A percentile compares a stretch with the other conserved stretches of the same genome.
These are phyloP conservation scores for Silurus asotus DNA, from an alignment of 2,113 vertebrate genomes.

Conservation along the genomic window DNA sequence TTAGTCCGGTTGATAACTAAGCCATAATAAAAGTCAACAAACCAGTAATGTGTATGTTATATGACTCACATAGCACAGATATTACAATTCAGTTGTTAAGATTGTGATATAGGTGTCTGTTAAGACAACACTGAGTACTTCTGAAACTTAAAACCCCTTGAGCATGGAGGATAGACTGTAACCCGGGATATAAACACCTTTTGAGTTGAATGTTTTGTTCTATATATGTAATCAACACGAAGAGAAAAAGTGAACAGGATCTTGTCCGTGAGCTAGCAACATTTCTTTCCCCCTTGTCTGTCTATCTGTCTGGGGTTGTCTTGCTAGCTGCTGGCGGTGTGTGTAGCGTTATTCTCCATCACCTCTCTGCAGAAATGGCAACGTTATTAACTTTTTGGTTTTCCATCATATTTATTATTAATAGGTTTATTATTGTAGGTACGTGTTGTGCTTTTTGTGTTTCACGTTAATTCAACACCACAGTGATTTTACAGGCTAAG, in stretches of 20 bases:
- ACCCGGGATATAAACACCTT: background rate
- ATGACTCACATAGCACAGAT: background rate
- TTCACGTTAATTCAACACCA: background rate
- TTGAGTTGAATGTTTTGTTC: background rate
- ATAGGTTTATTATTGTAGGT: background rate
- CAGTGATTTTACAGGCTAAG: background rate
- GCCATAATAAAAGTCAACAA: background rate
- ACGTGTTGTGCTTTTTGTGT: background rate
- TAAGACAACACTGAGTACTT: background rate
- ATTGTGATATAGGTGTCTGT: background rate
- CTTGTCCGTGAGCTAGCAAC: background rate
- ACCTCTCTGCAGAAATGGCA: background rate
- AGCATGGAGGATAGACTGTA: background rate
- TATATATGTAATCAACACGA: background rate
- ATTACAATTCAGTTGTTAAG: background rate
- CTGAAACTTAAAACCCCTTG: background rate
- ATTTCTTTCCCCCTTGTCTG: no score
- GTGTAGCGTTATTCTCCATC: background rate
- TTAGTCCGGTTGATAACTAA: constrained; percentile 13
- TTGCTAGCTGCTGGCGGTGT: background rate
- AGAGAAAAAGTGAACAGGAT: background rate
- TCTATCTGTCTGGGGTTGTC: no score
- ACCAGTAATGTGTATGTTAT: no score
- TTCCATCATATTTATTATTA: background rate
- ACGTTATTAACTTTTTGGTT: background rate